A percentile compares a stretch with the other conserved stretches of the same genome.
These are phyloP conservation scores for Rambutsinella grinnellia DNA, from an alignment of 2,888 invertebrate species.

Conservation along the genomic window DNA sequence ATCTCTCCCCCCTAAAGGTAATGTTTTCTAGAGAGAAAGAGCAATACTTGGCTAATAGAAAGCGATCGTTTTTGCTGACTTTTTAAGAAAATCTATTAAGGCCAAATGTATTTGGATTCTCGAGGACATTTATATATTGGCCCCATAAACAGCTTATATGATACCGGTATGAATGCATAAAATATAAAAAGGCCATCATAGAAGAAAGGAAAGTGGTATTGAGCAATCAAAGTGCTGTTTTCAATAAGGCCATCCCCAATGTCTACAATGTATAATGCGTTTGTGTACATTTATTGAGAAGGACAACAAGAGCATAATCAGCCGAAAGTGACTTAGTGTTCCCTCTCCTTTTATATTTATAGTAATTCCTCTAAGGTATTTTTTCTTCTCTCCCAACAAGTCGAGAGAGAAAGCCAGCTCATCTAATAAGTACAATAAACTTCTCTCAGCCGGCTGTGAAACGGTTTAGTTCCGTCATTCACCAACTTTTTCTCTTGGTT, in stretches of 20 bases:
- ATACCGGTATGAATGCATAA: too few relatives aligned
- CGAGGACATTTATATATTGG: too few relatives aligned
- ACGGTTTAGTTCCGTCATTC: background rate
- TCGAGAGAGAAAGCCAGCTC: conserved; percentile 26
- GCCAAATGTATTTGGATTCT: conserved; percentile 5
- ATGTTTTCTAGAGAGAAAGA: too few relatives aligned
- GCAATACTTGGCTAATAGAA: conserved; percentile 11
- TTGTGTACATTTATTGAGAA: conserved; percentile 36
- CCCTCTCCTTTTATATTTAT: conserved; percentile 33
- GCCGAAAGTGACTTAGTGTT: conserved; percentile 45
- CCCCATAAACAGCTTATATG: too few relatives aligned
- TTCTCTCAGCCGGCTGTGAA: background rate
- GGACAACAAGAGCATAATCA: conserved; percentile 39
- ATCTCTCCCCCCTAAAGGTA: background rate
- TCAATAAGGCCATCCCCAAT: background rate
- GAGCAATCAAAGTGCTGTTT: background rate
- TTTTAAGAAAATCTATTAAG: conserved; percentile 42
- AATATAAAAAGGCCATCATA: conserved; percentile 4
- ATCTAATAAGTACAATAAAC: conserved; percentile 4
- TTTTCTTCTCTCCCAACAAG: conserved; percentile 26
- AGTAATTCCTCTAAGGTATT: conserved; percentile 44
- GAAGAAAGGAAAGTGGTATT: background rate
- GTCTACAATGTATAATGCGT: background rate
- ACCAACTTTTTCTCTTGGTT: background rate
- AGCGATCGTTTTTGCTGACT: conserved; percentile 33